A percentile compares a stretch with the other conserved stretches of the same genome.
phyloP scores from a whole-genome alignment of 2,113 vertebrate genomes.

The Myiozetetes cayanensis region DNA sequence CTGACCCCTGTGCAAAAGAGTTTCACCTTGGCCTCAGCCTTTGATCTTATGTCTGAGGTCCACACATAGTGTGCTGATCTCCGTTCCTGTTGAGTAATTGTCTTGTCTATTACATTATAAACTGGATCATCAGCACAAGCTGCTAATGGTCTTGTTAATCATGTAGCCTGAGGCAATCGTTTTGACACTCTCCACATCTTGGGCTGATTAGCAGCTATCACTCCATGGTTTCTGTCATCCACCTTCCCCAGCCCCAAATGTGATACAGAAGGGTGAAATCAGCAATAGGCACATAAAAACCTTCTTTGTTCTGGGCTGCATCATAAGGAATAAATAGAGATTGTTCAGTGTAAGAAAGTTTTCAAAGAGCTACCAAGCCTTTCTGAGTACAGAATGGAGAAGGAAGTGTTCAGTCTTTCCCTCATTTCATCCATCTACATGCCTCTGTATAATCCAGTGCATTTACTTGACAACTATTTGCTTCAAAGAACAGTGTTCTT shows the following conservation, averaged over 20 bases:
- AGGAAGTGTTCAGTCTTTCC: neutral
- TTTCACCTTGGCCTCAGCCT: neutral
- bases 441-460: neutral
- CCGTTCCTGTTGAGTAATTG: neutral
- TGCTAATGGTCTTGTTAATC: neutral
- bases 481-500: neutral
- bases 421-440: neutral
- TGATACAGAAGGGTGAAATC: neutral
- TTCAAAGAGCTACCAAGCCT: neutral
- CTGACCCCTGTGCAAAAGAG: accelerated
- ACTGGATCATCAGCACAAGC: neutral
- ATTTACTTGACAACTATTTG: neutral
- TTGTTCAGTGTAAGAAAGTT: neutral
- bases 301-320: neutral
- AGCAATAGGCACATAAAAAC: neutral
- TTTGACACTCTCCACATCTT: neutral
- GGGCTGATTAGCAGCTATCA: neutral
- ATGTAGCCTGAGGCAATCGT: neutral
- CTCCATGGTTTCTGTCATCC: neutral
- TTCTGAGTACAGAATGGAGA: neutral
- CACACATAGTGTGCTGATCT: neutral
- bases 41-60: neutral
- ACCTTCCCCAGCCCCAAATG: neutral
- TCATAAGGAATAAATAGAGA: neutral
- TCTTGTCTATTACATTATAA: neutral